A percentile compares a stretch with the other conserved stretches of the same genome.
Evolutionary conservation across 2,888 invertebrate species (phyloP).

Genomic region (Limnephilus lunatus): DNA sequence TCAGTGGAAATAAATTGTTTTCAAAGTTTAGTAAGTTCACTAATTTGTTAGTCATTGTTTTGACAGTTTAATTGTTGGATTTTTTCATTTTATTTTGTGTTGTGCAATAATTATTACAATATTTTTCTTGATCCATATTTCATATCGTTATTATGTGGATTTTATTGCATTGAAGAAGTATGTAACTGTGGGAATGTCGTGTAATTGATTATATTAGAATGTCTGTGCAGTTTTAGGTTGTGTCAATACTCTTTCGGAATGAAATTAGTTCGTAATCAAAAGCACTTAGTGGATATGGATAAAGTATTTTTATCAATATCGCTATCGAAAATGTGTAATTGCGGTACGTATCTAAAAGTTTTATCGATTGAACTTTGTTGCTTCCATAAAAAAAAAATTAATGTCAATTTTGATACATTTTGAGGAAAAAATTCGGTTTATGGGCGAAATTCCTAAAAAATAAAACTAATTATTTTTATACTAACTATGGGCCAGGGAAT

Average conservation of each 20-base stretch:
- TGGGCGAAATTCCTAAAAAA: too few species aligned
- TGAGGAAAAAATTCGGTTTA: too few species aligned
- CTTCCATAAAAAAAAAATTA: background rate
- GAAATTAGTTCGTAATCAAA: background rate
- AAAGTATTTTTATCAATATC: background rate
- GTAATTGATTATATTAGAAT: background rate
- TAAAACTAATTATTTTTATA: too few species aligned
- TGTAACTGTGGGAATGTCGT: too few species aligned
- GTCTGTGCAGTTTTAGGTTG: background rate
- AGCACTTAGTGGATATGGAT: background rate
- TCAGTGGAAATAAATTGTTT: background rate
- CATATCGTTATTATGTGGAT: background rate
- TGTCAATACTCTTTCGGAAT: constrained; percentile 7
- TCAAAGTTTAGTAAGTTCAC: constrained; percentile 3
- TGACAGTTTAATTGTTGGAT: background rate
- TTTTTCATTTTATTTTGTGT: background rate
- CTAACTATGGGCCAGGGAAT: too few species aligned
- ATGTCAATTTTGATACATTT: background rate
- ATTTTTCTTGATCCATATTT: background rate
- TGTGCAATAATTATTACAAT: background rate
- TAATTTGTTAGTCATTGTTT: background rate
- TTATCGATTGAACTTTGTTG: background rate
- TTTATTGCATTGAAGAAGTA: background rate
- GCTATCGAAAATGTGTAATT: background rate
- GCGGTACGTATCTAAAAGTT: background rate